These are phyloP conservation scores for Parapsyche elsis DNA, from an alignment of 1,140 invertebrate species.

Conservation along the genomic window DNA sequence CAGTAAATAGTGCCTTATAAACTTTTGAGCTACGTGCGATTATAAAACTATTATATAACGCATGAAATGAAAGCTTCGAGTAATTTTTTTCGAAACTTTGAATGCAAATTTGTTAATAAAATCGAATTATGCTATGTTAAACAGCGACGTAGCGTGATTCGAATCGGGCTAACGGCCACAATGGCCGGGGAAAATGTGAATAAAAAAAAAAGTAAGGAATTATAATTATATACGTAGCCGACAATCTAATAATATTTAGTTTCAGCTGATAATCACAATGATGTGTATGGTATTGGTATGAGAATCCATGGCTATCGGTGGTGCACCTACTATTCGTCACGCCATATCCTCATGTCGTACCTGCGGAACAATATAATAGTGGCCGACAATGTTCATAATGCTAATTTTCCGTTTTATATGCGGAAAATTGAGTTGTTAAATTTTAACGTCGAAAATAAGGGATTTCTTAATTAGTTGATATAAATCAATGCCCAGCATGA, in stretches of 20 bases:
- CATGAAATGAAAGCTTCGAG: not conserved
- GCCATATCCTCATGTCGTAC: constrained; percentile 4
- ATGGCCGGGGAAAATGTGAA: constrained; percentile 38
- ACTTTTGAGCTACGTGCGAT: not conserved
- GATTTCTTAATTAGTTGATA: too few relatives aligned
- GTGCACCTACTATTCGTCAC: not conserved
- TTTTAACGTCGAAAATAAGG: too few relatives aligned
- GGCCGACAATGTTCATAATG: too few relatives aligned
- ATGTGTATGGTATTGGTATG: constrained; percentile 13
- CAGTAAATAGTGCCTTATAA: not conserved
- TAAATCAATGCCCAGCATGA: too few relatives aligned
- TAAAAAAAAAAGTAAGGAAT: constrained; percentile 26
- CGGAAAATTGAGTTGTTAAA: too few relatives aligned
- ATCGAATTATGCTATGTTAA: constrained; percentile 48
- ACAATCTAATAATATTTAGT: constrained; percentile 47
- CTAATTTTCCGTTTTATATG: too few relatives aligned
- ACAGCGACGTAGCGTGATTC: constrained; percentile 45
- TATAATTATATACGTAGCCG: constrained; percentile 40
- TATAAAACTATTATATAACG: not conserved
- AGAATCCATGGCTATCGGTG: not conserved
- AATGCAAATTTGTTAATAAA: constrained; percentile 45
- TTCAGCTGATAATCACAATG: constrained; percentile 25
- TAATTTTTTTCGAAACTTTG: too few relatives aligned
- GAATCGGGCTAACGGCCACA: constrained; percentile 7
- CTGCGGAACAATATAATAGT: not conserved